phyloP scores from a whole-genome alignment of 2,888 invertebrate genomes.

The Oasisia sp. region DNA sequence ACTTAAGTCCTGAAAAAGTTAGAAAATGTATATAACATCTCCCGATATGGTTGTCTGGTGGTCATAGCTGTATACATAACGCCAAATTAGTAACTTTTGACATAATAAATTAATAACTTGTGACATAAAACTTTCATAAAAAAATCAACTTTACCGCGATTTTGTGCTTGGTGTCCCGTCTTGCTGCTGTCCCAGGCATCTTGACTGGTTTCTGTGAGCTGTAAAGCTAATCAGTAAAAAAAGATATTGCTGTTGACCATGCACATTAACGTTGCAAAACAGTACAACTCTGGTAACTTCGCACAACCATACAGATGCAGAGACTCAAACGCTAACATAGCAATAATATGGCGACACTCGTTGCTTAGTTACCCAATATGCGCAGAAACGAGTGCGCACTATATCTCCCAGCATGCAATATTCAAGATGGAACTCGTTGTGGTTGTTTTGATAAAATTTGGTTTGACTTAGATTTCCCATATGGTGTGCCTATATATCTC shows the following conservation, averaged over 20 bases:
- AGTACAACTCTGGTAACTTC: background rate
- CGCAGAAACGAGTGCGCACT: background rate
- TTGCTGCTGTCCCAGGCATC: background rate
- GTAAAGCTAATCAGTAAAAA: background rate
- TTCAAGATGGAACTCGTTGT: slow-evolving; percentile 25
- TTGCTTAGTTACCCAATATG: background rate
- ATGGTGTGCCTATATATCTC: slow-evolving; percentile 18
- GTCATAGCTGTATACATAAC: no score
- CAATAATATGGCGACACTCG: slow-evolving; percentile 17
- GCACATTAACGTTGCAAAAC: background rate
- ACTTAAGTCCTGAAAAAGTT: no score
- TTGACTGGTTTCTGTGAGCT: background rate
- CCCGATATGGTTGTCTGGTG: no score
- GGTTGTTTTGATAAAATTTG: slow-evolving; percentile 14
- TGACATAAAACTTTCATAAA: no score
- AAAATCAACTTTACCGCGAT: background rate
- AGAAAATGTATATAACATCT: no score
- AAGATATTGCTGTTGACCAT: background rate
- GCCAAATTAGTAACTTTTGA: no score
- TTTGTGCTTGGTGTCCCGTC: background rate
- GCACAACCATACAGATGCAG: background rate
- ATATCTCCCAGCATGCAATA: slow-evolving; percentile 26
- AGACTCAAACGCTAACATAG: background rate
- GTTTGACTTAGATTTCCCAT: background rate
- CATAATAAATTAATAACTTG: no score